These are phyloP conservation scores for Pseudochirops corinnae DNA, from an alignment of 2,797 vertebrate species.

Conservation along the genomic window DNA sequence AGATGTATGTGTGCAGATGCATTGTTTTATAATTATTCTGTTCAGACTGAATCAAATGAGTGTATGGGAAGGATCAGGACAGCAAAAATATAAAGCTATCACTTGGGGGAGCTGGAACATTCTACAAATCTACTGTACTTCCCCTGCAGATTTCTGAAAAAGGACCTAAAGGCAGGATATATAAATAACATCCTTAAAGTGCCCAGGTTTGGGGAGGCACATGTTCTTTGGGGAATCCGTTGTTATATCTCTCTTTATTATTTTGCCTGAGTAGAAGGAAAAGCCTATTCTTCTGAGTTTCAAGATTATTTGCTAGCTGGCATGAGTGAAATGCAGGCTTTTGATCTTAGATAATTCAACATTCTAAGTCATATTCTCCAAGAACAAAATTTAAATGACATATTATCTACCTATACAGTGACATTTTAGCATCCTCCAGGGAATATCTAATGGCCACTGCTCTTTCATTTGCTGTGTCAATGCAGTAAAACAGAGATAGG, in stretches of 20 bases:
- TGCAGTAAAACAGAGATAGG: constrained; percentile 15
- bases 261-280: constrained; percentile 59
- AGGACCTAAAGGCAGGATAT: constrained; percentile 63
- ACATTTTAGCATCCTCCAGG: constrained; percentile 30
- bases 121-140: constrained; percentile 66
- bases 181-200: constrained; percentile 60
- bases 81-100: constrained; percentile 73
- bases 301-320: constrained; percentile 62
- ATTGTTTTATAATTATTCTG: neutral
- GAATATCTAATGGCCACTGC: neutral
- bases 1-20: neutral
- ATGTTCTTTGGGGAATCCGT: constrained; percentile 66
- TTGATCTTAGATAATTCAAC: constrained; percentile 39
- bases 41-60: neutral
- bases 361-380: neutral
- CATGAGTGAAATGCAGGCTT: constrained; percentile 35
- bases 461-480: constrained; percentile 38
- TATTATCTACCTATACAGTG: constrained; percentile 20
- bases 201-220: constrained; percentile 41
- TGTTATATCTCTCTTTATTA: constrained; percentile 76
- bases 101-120: constrained; percentile 86
- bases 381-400: constrained; percentile 4
- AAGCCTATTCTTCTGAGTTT: constrained; percentile 46
- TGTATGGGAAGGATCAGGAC: neutral
- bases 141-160: constrained; percentile 56